Evolutionary conservation across 2,113 vertebrate genomes (phyloP).

Genomic region (Salvator merianae): DNA sequence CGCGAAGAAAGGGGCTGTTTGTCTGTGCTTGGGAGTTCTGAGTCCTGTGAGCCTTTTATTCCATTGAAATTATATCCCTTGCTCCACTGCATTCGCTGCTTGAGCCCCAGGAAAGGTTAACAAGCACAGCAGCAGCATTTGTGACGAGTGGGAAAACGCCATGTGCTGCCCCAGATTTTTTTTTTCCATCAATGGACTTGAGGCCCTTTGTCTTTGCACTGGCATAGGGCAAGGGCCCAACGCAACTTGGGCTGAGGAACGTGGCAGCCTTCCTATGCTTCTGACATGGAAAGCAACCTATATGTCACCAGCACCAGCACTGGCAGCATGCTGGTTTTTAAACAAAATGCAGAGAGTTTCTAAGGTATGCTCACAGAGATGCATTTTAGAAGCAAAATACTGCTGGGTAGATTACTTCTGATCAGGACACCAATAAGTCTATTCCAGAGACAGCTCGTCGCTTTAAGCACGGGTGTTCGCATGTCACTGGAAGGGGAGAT

Average conservation of each 20-base stretch:
- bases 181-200: slow-evolving; percentile 57
- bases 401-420: no score
- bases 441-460: no score
- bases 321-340: neutral
- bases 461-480: no score
- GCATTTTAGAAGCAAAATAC: no score
- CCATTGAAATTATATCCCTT: slow-evolving; percentile 67
- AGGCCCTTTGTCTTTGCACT: slow-evolving; percentile 67
- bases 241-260: slow-evolving; percentile 66
- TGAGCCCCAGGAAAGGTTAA: slow-evolving; percentile 86
- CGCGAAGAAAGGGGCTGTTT: slow-evolving; percentile 10
- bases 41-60: slow-evolving; percentile 75
- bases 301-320: slow-evolving; percentile 46
- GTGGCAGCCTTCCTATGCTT: slow-evolving; percentile 54
- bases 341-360: neutral
- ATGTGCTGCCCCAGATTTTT: slow-evolving; percentile 85
- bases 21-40: slow-evolving; percentile 57
- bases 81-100: slow-evolving; percentile 85
- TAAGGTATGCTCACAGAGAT: neutral
- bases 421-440: no score
- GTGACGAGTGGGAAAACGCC: slow-evolving; percentile 95
- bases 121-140: slow-evolving; percentile 90
- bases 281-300: slow-evolving; percentile 63
- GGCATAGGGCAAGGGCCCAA: slow-evolving; percentile 75
- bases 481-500: no score